Evolutionary conservation across 2,113 vertebrate genomes (phyloP).

Genomic region (Theristicus caerulescens): DNA sequence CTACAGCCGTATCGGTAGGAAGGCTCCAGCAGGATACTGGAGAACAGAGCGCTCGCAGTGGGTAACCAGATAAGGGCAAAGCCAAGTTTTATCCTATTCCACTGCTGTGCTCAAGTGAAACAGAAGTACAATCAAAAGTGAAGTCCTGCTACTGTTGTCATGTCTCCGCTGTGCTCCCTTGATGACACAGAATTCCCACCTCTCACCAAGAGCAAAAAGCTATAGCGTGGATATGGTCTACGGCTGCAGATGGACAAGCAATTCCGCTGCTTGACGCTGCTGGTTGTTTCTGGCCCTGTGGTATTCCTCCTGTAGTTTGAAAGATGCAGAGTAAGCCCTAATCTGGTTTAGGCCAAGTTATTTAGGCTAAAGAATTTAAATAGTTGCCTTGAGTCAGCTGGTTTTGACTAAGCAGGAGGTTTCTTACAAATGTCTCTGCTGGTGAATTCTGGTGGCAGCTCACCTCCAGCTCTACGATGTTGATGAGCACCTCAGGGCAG

Average conservation of each 20-base stretch:
- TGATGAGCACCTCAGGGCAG: not conserved
- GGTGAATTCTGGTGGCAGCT: not conserved
- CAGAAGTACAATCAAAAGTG: not conserved
- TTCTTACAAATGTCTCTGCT: not conserved
- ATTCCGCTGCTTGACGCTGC: not conserved
- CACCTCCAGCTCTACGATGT: not conserved
- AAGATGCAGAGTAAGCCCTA: not conserved
- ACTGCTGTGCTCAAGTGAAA: not conserved
- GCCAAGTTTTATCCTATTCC: not conserved
- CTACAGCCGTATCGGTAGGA: not conserved
- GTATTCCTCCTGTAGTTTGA: not conserved
- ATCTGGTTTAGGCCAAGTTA: not conserved
- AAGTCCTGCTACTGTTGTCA: not conserved
- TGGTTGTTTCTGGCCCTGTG: not conserved
- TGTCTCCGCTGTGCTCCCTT: not conserved
- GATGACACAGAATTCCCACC: not conserved
- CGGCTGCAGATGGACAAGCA: not conserved
- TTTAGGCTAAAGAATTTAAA: not conserved
- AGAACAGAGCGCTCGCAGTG: not conserved
- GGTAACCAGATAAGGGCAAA: not conserved
- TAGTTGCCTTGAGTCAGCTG: not conserved
- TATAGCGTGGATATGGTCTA: fast-evolving
- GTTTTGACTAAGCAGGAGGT: not conserved
- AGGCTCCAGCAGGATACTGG: not conserved
- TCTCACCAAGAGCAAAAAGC: not conserved